Evolutionary conservation across 2,888 invertebrate genomes (phyloP), one percentile per base, ranked within the genome.

Genomic region (Ormia ochracea): DNA sequence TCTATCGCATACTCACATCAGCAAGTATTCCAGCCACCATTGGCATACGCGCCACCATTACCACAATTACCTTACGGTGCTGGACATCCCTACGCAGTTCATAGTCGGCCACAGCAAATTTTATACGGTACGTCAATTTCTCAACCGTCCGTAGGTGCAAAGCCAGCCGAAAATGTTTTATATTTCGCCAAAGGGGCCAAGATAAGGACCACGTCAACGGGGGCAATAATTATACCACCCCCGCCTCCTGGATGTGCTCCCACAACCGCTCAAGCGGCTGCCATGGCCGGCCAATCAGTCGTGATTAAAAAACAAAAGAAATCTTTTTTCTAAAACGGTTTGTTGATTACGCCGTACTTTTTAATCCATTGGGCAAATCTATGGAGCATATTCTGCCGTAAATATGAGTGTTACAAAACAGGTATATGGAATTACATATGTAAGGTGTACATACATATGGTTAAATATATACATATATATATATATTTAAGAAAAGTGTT

Each of bases 181-280:
- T 78, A 79, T 31, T 33, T 87, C 26, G 84, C 86, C 65, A 56
- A 87, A n/a, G 86, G 87, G 4, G 87, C 87, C 3, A 81, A 84
- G 28, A n/a, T 87, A 65, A 83, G 84, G 3, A 85, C 84, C 1
- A 84, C 84, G 48, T 28, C 82, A 0, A 61, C 84, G 4, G 89
- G 88, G 4, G 84, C 86, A 4, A 84, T 89, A 38, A 83, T 83
- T 9, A 84, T 89, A 48, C 90, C 90, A 5, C 90, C 90, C 31
- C 90, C 90, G 6, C 89, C 90, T 2, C 90, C 90, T 0, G 90
- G 90, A 0, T 89, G 85, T 79, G 81, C 86, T 38, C 88, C 90
- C 3, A 90, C 88, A 1, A 85, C 89, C 0, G 90, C 87, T 6
- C 90, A 90, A 78, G 76, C 88, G 54, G 89, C 90, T 1, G 89